Conservation (phyloP, 2,113 vertebrate species). For the Apus apus region DNA sequence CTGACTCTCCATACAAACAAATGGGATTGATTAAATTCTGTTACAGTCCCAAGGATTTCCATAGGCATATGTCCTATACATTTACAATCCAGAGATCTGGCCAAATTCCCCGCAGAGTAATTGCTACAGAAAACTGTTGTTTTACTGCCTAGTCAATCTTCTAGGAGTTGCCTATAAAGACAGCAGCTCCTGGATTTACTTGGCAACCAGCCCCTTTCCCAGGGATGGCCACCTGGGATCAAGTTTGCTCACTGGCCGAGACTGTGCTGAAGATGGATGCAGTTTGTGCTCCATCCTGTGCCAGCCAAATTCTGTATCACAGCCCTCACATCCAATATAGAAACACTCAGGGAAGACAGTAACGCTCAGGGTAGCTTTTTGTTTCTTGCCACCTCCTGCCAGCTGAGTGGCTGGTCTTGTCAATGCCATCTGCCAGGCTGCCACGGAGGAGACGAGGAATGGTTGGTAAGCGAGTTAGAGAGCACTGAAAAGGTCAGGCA, state of each 20-base stretch:
- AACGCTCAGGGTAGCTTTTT: neutral
- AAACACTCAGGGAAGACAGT: neutral
- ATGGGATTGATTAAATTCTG: slow-evolving; percentile 29
- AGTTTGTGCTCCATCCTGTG: neutral
- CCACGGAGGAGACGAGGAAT: neutral
- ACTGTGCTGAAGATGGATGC: fast-evolving
- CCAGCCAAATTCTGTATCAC: neutral
- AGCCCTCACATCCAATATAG: neutral
- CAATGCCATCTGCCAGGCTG: neutral
- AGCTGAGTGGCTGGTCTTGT: neutral
- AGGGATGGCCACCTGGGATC: neutral
- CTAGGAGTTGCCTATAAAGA: neutral
- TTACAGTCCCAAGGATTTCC: neutral
- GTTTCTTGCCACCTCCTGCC: neutral
- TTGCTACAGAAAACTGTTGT: neutral
- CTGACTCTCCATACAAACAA: neutral
- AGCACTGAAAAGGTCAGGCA: neutral
- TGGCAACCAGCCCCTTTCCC: neutral
- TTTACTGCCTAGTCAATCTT: slow-evolving; percentile 19
- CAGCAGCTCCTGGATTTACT: slow-evolving; percentile 33
- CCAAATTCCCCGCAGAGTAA: neutral
- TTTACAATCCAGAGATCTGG: neutral
- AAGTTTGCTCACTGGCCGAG: neutral
- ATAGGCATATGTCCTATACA: neutral
- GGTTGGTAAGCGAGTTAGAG: neutral